Conservation (phyloP, 2,113 vertebrate species). For the Desmodus rotundus region DNA sequence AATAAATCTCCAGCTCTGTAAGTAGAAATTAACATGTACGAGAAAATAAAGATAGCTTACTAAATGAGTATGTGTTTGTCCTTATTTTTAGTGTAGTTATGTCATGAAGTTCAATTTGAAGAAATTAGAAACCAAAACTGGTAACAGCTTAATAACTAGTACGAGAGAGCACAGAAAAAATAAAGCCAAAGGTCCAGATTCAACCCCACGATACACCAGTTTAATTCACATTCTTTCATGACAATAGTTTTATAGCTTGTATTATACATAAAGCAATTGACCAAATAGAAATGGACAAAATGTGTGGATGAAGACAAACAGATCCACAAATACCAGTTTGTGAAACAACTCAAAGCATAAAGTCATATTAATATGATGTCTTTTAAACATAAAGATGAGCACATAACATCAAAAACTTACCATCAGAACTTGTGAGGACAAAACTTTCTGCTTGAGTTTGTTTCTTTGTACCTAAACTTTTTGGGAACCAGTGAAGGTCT, state of each 20-base stretch:
- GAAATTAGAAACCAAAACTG: conserved; percentile 26
- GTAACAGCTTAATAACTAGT: background rate
- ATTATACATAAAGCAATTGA: background rate
- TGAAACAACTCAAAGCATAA: conserved; percentile 33
- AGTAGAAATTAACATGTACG: conserved; percentile 9
- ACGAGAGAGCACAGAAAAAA: background rate
- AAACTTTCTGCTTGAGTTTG: conserved; percentile 90
- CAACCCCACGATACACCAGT: background rate
- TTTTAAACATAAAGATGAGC: background rate
- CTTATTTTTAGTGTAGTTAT: background rate
- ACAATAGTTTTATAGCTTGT: background rate
- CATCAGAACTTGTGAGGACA: conserved; percentile 95
- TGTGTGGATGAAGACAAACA: background rate
- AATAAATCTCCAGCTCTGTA: conserved; percentile 24
- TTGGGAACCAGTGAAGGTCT: conserved; percentile 95
- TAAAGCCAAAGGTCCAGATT: background rate
- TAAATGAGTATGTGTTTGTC: background rate
- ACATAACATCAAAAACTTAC: conserved; percentile 77
- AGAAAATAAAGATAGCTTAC: background rate
- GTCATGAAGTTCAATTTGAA: conserved; percentile 14
- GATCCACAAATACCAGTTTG: background rate
- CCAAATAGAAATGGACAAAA: background rate
- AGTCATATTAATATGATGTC: background rate
- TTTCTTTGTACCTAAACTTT: conserved; percentile 89
- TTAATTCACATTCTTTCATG: conserved; percentile 6